Base-by-base conservation (phyloP, 1,140 invertebrate species). In the Lordiphosa mommai region DNA sequence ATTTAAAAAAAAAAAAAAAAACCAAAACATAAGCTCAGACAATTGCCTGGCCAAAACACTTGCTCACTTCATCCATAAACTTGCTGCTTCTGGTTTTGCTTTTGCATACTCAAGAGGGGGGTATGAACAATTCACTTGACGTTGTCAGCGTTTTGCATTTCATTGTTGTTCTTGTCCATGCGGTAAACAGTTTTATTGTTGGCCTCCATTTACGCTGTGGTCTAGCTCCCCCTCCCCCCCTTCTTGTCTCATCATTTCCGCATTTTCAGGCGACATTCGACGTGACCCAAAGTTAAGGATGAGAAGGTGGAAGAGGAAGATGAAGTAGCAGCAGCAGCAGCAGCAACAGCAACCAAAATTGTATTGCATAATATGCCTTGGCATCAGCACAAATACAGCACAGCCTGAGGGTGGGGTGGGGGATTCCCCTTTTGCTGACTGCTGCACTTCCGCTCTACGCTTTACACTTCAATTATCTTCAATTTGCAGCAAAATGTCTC, bases 391-490 rank as follows among this genome's bases (percentile, higher is more conserved):
- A 74, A 70, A 53, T 56, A 47, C 10, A 36, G 16, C 14, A n/a
- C 23, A 14, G 38, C 2, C 6, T 32, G 32, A 9, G 4, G 10
- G 3, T 5, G 30, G 5, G 8, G 10, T 27, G 46, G 49, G n/a
- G 38, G 5, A 27, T 46, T 43, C 14, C 40, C 56, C 51, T 48
- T 46, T 20, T 73, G 74, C 74, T 80, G 74, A 79, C 76, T 80
- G 74, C 61, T 80, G 74, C 72, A 82, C 77, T 82, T 82, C 77
- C 77, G 77, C 63, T 65, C 61, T 48, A 72, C 77, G 77, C 73
- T 82, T 84, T 77, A 82, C 77, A 82, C 77, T 82, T 82, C 77
- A 82, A 82, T 82, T 82, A 82, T 82, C 77, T 82, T 82, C 77
- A 82, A 82, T 82, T 82, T 82, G 68, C 77, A 49, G 77, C 63